Evolutionary conservation across 2,797 vertebrate species (phyloP).

Genomic region (Propithecus perrieri): DNA sequence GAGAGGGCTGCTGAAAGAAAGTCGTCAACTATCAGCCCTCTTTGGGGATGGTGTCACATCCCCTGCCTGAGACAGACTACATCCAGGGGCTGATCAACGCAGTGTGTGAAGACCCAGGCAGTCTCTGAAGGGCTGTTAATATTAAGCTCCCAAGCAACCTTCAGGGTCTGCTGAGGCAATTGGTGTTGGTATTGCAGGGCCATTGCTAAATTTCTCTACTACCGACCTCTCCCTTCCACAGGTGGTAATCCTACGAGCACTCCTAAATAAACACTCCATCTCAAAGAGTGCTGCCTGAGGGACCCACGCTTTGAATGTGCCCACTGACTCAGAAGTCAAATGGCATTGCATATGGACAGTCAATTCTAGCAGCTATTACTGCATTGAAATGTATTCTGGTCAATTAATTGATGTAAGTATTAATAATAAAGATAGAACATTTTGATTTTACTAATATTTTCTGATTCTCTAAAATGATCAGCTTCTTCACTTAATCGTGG

Average conservation of each 20-base stretch:
- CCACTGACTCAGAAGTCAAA: neutral
- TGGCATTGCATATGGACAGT: conserved; percentile 26
- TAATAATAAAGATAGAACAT: conserved; percentile 74
- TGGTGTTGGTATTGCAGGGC: neutral
- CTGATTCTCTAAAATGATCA: conserved; percentile 72
- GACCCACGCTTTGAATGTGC: neutral
- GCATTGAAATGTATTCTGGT: conserved; percentile 65
- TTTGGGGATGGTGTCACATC: neutral
- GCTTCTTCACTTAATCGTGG: conserved; percentile 17
- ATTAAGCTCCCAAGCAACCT: neutral
- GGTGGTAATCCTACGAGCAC: neutral
- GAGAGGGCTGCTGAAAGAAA: neutral
- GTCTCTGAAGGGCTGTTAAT: neutral
- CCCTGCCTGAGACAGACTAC: neutral
- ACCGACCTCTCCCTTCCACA: neutral
- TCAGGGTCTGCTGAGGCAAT: neutral
- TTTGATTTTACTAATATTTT: conserved; percentile 75
- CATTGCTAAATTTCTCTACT: neutral
- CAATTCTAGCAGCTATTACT: conserved; percentile 55
- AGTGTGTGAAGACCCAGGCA: neutral
- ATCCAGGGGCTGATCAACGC: neutral
- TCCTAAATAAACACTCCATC: neutral
- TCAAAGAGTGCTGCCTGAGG: neutral
- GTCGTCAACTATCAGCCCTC: neutral
- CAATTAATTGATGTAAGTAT: conserved; percentile 68